These are phyloP conservation scores for Periplaneta americana DNA, from an alignment of 1,140 invertebrate genomes.

Conservation along the genomic window DNA sequence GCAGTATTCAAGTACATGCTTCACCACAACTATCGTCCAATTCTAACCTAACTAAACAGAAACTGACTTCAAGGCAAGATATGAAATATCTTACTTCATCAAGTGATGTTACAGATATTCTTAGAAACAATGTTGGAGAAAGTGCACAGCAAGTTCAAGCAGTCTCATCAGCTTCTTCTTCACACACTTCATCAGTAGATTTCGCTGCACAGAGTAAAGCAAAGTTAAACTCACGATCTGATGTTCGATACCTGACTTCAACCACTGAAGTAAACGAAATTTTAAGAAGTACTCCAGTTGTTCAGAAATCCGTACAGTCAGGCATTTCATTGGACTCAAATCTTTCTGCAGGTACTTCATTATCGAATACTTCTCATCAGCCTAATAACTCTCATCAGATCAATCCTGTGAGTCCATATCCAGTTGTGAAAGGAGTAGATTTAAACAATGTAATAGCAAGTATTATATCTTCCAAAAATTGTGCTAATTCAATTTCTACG, in stretches of 20 bases:
- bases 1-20: neutral
- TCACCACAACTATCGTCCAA: neutral
- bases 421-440: constrained; percentile 9
- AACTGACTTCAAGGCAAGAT: neutral
- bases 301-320: neutral
- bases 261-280: constrained; percentile 15
- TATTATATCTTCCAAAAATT: constrained; percentile 3
- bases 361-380: neutral
- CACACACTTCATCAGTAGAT: neutral
- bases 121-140: neutral
- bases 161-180: neutral
- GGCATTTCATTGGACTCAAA: neutral
- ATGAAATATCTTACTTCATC: neutral
- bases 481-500: neutral
- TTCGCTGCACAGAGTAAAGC: neutral
- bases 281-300: neutral
- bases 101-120: neutral
- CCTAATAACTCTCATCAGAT: neutral
- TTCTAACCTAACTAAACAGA: neutral
- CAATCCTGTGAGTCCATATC: neutral
- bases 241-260: constrained; percentile 4
- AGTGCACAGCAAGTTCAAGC: neutral
- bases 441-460: constrained; percentile 15
- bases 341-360: neutral
- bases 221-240: constrained; percentile 2